phyloP scores from a whole-genome alignment of 1,140 invertebrate genomes.

The Lepidostoma basale region DNA sequence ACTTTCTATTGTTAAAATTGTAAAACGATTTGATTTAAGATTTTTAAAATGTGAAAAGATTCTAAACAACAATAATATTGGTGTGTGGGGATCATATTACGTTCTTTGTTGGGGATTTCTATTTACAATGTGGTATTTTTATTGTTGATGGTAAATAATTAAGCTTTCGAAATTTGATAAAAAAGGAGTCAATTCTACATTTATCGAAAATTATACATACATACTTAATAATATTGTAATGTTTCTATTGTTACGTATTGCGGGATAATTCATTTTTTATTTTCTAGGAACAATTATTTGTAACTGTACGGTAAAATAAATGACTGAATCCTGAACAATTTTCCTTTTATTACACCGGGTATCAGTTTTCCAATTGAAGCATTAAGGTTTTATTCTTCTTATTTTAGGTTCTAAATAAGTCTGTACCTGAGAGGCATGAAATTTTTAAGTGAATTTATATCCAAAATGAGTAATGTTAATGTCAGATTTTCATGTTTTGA shows the following conservation, averaged over 20 bases:
- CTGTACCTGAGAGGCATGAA: no score
- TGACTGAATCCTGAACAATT: constrained; percentile 21
- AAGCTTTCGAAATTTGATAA: constrained; percentile 12
- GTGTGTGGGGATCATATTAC: no score
- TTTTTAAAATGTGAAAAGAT: no score
- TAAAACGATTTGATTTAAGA: no score
- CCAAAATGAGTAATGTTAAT: no score
- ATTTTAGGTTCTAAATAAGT: no score
- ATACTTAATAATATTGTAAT: constrained; percentile 4
- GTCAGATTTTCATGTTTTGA: no score
- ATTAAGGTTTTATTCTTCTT: no score
- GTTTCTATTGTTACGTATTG: neutral
- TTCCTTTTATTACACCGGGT: no score
- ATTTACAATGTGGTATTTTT: neutral
- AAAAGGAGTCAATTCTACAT: constrained; percentile 22
- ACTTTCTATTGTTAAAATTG: no score
- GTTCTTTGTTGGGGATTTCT: neutral
- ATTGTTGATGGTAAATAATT: neutral
- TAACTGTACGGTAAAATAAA: constrained; percentile 22
- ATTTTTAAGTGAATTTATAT: no score
- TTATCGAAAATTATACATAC: constrained; percentile 25
- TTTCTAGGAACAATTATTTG: constrained; percentile 14
- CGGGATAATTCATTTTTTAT: constrained; percentile 20
- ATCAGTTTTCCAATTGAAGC: no score
- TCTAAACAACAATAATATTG: neutral